Percentiles rank a stretch among this genome's conserved stretches.
Evolutionary conservation across 2,797 vertebrate genomes (phyloP).

Genomic region (Xenops minutus): DNA sequence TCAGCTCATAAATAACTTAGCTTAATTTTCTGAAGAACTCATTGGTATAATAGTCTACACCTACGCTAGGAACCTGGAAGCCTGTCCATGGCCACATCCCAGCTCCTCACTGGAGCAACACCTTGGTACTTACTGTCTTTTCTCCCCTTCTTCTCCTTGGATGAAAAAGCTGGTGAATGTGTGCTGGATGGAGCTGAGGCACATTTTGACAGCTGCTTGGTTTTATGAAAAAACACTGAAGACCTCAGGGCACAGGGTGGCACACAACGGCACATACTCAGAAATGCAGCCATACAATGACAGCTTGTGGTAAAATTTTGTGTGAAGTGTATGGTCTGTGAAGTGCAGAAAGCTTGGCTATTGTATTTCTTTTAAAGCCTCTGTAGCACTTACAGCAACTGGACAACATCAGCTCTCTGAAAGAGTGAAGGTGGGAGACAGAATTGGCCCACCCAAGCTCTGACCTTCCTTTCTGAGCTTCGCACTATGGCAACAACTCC

Average conservation of each 20-base stretch:
- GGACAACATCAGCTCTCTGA: background rate
- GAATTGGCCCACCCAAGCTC: background rate
- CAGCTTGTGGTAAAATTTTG: background rate
- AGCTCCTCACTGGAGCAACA: constrained; percentile 55
- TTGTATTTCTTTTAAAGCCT: background rate
- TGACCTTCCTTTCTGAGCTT: background rate
- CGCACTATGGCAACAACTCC: background rate
- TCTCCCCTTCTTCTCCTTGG: constrained; percentile 29
- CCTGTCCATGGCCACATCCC: constrained; percentile 39
- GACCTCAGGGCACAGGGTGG: constrained; percentile 51
- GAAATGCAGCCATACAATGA: constrained; percentile 7
- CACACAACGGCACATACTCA: background rate
- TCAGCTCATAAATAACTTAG: background rate
- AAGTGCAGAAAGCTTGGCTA: background rate
- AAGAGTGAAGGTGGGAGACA: background rate
- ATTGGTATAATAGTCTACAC: background rate
- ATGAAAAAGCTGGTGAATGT: constrained; percentile 1
- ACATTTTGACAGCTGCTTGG: constrained; percentile 47
- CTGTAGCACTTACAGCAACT: background rate
- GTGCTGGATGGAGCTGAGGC: constrained; percentile 34
- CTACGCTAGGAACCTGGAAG: background rate
- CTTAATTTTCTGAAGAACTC: background rate
- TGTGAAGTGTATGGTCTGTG: background rate
- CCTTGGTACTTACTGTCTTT: background rate
- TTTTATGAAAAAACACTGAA: constrained; percentile 44